These are phyloP conservation scores for Capra hircus DNA, from an alignment of 2,113 vertebrate genomes.

Conservation along the genomic window DNA sequence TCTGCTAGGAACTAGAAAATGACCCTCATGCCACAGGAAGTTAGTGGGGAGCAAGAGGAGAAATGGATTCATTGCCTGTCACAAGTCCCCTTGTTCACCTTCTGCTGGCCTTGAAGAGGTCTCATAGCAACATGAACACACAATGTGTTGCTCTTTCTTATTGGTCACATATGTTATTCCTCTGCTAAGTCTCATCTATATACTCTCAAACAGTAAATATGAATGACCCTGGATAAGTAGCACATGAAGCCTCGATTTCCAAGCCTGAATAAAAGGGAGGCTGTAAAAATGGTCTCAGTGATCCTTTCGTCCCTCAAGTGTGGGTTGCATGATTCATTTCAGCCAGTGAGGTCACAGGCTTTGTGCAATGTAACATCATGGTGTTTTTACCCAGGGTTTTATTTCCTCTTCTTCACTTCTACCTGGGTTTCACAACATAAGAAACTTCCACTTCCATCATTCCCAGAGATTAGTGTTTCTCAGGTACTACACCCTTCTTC, in stretches of 20 bases:
- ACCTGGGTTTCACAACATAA: neutral
- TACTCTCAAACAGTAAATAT: neutral
- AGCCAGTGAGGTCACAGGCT: neutral
- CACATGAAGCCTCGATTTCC: neutral
- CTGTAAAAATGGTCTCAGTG: neutral
- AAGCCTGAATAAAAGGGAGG: neutral
- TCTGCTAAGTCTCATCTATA: neutral
- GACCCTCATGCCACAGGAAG: neutral
- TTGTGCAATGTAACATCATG: neutral
- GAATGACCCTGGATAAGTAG: neutral
- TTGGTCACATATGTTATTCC: neutral
- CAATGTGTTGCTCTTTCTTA: neutral
- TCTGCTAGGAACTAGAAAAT: neutral
- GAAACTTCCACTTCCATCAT: neutral
- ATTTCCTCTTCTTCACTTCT: conserved; percentile 28
- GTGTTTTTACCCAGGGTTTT: neutral
- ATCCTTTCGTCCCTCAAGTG: neutral
- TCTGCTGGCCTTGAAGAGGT: neutral
- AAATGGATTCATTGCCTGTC: neutral
- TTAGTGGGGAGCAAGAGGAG: neutral
- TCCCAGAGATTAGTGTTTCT: neutral
- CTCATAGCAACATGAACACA: neutral
- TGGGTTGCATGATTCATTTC: neutral
- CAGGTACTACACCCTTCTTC: neutral
- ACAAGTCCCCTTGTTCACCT: neutral